A percentile compares a stretch with the other conserved stretches of the same genome.
Conservation (phyloP, 2,888 invertebrate genomes). For the Halocaridina rubra region DNA sequence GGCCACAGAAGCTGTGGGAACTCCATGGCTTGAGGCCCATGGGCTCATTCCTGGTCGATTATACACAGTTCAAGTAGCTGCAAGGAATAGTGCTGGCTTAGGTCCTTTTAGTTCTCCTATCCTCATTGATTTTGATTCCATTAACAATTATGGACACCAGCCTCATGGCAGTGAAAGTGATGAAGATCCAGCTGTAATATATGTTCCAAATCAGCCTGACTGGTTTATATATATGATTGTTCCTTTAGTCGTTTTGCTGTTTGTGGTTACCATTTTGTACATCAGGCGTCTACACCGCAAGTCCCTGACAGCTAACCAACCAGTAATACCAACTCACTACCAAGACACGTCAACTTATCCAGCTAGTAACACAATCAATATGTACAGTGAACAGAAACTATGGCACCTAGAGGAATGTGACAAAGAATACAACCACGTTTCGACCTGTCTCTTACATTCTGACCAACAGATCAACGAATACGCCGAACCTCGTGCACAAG, state of each 20-base stretch:
- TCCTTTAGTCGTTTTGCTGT: constrained; percentile 51
- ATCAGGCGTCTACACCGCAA: constrained; percentile 35
- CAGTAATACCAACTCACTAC: constrained; percentile 28
- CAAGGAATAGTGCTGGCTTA: constrained; percentile 86
- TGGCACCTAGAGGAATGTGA: constrained; percentile 57
- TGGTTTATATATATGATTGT: constrained; percentile 58
- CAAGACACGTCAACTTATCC: constrained; percentile 34
- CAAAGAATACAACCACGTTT: constrained; percentile 39
- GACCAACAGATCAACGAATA: constrained; percentile 58
- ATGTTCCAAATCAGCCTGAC: constrained; percentile 44
- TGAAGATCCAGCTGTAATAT: constrained; percentile 28
- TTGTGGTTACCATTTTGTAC: constrained; percentile 34
- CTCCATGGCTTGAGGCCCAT: constrained; percentile 88
- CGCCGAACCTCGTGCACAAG: constrained; percentile 48
- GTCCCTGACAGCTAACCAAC: constrained; percentile 23
- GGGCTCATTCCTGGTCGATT: constrained; percentile 86
- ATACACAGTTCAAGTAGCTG: constrained; percentile 83
- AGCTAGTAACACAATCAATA: constrained; percentile 47
- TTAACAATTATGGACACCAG: background rate
- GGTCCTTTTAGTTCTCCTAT: constrained; percentile 89
- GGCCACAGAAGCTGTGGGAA: constrained; percentile 76
- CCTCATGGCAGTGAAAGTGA: background rate
- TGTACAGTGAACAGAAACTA: constrained; percentile 61
- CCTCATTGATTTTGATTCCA: constrained; percentile 67
- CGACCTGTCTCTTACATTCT: constrained; percentile 33